Percentiles rank a stretch among this genome's conserved stretches.
Conservation (phyloP, 2,888 invertebrate species). For the Campoletis raptor region DNA sequence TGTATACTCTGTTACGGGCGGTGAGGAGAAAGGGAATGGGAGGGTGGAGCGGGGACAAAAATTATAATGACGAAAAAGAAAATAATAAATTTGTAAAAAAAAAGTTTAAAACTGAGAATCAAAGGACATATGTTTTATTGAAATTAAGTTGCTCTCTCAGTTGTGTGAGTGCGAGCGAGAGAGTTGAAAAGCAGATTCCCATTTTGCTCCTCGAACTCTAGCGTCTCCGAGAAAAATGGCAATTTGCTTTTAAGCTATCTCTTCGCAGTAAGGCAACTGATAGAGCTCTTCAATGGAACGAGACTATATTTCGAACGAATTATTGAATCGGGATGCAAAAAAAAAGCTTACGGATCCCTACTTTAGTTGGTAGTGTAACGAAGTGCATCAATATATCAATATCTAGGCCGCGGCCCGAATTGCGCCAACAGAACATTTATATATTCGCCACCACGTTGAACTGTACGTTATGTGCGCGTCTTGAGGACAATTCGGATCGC, state of each 20-base stretch:
- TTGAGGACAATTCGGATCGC: no score
- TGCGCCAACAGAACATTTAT: no score
- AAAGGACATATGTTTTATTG: neutral
- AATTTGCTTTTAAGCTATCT: neutral
- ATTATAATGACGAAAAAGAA: neutral
- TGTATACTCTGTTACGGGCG: neutral
- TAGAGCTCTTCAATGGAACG: no score
- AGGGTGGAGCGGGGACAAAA: neutral
- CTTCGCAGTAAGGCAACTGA: neutral
- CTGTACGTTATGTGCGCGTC: no score
- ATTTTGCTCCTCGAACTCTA: neutral
- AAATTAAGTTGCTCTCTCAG: neutral
- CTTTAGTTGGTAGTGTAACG: neutral
- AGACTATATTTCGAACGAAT: neutral
- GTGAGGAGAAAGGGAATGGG: neutral
- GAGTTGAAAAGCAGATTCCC: neutral
- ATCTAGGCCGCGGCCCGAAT: no score
- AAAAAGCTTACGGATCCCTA: neutral
- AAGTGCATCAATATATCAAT: neutral
- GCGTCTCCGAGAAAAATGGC: neutral
- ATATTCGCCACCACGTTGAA: no score
- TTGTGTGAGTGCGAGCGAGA: neutral
- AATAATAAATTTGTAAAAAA: slow-evolving; percentile 13
- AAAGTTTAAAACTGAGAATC: neutral
- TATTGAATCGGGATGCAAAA: neutral